phyloP scores from a whole-genome alignment of 2,797 vertebrate species.

The Amniataba percoides region DNA sequence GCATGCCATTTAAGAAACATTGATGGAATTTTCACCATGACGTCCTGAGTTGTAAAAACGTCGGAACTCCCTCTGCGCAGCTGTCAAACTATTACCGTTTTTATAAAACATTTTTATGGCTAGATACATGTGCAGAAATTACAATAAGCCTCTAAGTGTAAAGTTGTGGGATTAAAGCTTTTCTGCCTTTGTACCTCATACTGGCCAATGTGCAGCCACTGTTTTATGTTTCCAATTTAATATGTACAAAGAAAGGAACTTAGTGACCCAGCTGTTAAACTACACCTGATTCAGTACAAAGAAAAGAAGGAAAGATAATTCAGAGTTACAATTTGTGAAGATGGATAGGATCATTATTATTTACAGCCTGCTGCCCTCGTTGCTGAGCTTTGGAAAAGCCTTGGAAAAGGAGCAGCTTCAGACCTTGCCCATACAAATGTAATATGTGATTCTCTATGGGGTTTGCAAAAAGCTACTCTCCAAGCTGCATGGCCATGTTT shows the following conservation, averaged over 20 bases:
- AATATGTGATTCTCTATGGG: slow-evolving; percentile 54
- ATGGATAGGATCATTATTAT: slow-evolving; percentile 74
- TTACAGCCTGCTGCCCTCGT: slow-evolving; percentile 59
- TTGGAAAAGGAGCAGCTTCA: slow-evolving; percentile 45
- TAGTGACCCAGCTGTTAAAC: slow-evolving; percentile 33
- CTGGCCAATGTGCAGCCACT: background rate
- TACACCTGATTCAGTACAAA: slow-evolving; percentile 21
- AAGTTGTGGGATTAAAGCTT: background rate
- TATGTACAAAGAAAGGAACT: slow-evolving; percentile 27
- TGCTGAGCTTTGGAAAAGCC: slow-evolving; percentile 52
- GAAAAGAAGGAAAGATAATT: slow-evolving; percentile 56
- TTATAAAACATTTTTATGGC: too few relatives aligned
- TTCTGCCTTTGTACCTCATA: background rate
- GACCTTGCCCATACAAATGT: slow-evolving; percentile 60
- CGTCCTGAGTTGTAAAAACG: too few relatives aligned
- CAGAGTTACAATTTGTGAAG: slow-evolving; percentile 62
- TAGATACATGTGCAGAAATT: background rate
- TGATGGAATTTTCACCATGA: too few relatives aligned
- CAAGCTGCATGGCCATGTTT: slow-evolving; percentile 52
- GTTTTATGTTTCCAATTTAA: slow-evolving; percentile 22
- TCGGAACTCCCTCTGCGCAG: too few relatives aligned
- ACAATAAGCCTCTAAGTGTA: background rate
- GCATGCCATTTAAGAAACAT: too few relatives aligned
- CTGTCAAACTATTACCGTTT: too few relatives aligned
- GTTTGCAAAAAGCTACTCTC: slow-evolving; percentile 38